Conservation (phyloP, 2,888 invertebrate genomes). For the Xestobium rufovillosum region DNA sequence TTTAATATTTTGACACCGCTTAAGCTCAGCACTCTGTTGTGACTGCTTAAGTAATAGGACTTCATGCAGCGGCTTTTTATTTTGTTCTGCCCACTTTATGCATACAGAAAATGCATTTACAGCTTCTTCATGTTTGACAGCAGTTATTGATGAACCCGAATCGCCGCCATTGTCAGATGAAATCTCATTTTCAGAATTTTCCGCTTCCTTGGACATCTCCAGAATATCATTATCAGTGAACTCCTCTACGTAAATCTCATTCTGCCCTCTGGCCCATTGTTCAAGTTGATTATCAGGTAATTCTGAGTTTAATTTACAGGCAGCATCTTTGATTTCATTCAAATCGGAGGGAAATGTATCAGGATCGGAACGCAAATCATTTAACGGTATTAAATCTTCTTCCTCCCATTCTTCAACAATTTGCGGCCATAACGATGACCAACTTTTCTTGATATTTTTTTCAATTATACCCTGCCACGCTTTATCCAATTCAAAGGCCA, state of each 20-base stretch:
- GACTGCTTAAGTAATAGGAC: conserved; percentile 2
- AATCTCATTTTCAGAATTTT: neutral
- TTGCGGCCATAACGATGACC: conserved; percentile 2
- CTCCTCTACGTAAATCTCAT: conserved; percentile 3
- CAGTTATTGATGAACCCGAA: conserved; percentile 1
- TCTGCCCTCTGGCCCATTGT: neutral
- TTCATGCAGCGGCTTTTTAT: conserved; percentile 1
- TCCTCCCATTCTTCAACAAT: conserved; percentile 2
- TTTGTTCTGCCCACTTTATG: neutral
- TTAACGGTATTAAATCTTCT: conserved; percentile 1
- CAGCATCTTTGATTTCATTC: neutral
- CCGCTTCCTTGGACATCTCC: neutral
- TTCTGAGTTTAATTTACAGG: conserved; percentile 1
- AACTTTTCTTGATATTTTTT: conserved; percentile 2
- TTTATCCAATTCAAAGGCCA: conserved; percentile 2
- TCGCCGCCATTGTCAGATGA: conserved; percentile 1
- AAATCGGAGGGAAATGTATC: neutral
- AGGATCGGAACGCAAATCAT: neutral
- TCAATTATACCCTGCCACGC: conserved; percentile 3
- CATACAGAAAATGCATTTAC: conserved; percentile 2
- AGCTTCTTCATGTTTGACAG: conserved; percentile 1
- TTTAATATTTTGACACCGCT: conserved; percentile 1
- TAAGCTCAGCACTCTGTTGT: neutral
- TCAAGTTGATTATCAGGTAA: conserved; percentile 2
- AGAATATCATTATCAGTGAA: conserved; percentile 1